A percentile compares a stretch with the other conserved stretches of the same genome.
These are phyloP conservation scores for Strigops habroptila DNA, from an alignment of 2,113 vertebrate genomes.

Conservation along the genomic window DNA sequence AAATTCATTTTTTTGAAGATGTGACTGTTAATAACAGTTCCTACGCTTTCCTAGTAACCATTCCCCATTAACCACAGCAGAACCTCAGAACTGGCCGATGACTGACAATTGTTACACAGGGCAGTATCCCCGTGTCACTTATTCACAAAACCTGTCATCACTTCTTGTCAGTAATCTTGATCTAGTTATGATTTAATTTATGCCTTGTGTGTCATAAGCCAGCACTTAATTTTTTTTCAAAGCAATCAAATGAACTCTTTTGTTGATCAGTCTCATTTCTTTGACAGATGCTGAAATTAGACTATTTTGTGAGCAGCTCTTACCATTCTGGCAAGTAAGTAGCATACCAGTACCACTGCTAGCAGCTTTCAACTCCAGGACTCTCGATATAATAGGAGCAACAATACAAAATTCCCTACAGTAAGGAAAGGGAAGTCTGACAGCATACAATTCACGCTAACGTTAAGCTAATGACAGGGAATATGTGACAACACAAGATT, in stretches of 20 bases:
- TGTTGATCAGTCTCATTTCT: conserved; percentile 32
- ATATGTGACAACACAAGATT: background rate
- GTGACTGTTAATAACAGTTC: background rate
- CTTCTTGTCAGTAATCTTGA: conserved; percentile 60
- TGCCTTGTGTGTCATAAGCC: conserved; percentile 53
- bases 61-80: background rate
- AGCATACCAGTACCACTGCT: background rate
- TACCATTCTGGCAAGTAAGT: background rate
- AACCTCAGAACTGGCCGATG: conserved; percentile 33
- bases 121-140: conserved; percentile 52
- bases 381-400: background rate
- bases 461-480: background rate
- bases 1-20: background rate
- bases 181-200: conserved; percentile 70
- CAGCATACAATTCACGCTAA: background rate
- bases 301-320: background rate
- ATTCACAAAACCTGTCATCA: conserved; percentile 76
- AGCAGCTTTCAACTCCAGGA: background rate
- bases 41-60: background rate
- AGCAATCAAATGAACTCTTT: conserved; percentile 37
- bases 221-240: conserved; percentile 29
- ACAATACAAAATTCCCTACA: conserved; percentile 27
- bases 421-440: background rate
- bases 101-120: conserved; percentile 65
- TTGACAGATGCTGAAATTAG: conserved; percentile 51